These are phyloP conservation scores for Pseudopleuronectes americanus DNA, from an alignment of 2,797 vertebrate genomes.

Conservation along the genomic window DNA sequence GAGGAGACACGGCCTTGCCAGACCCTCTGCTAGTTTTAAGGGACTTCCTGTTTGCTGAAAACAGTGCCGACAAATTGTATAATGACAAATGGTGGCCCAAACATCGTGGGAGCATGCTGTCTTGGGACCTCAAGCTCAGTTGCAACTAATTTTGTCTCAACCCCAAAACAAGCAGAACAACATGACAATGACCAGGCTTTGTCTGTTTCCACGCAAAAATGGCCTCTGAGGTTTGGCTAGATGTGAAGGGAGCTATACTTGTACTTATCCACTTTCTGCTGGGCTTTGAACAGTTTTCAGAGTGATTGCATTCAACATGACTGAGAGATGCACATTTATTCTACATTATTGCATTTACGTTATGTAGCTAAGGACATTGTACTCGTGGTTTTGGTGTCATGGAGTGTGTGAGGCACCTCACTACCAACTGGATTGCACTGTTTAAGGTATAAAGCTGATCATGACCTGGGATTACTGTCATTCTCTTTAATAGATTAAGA, in stretches of 20 bases:
- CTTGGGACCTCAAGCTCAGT: conserved; percentile 77
- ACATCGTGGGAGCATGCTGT: conserved; percentile 73
- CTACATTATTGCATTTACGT: conserved; percentile 27
- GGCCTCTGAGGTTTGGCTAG: conserved; percentile 72
- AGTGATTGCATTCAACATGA: conserved; percentile 43
- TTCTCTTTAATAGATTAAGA: conserved; percentile 73
- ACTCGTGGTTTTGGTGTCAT: conserved; percentile 27
- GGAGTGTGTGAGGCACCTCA: conserved; percentile 31
- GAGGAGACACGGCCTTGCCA: conserved; percentile 66
- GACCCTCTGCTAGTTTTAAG: conserved; percentile 62
- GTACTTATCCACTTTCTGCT: conserved; percentile 61
- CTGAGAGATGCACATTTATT: conserved; percentile 31
- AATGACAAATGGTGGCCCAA: conserved; percentile 79
- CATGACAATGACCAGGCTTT: conserved; percentile 79
- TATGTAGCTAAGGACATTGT: conserved; percentile 25
- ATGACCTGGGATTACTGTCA: conserved; percentile 82
- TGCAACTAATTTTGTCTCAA: conserved; percentile 78
- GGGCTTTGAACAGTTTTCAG: conserved; percentile 49
- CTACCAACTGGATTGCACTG: conserved; percentile 51
- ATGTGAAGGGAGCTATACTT: conserved; percentile 56
- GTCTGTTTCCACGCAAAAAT: conserved; percentile 69
- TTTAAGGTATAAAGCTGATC: conserved; percentile 49
- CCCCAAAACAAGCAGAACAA: conserved; percentile 79
- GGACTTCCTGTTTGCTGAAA: conserved; percentile 82
- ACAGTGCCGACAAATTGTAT: conserved; percentile 83